A percentile compares a stretch with the other conserved stretches of the same genome.
These are phyloP conservation scores for Callorhinus ursinus DNA, from an alignment of 2,113 vertebrate species.

Conservation along the genomic window DNA sequence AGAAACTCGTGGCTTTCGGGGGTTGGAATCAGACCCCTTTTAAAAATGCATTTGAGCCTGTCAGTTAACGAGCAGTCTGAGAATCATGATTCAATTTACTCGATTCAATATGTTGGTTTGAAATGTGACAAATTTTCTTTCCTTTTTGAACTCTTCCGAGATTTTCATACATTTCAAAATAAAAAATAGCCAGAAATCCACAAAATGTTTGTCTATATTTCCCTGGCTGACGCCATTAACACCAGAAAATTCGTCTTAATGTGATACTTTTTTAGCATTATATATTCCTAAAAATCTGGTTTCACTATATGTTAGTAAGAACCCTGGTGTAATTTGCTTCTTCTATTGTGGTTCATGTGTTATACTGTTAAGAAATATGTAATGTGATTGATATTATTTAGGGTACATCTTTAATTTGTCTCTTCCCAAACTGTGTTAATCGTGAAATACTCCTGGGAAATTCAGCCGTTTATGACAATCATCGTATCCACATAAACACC, in stretches of 20 bases:
- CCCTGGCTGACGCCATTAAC: background rate
- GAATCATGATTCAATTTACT: slow-evolving; percentile 62
- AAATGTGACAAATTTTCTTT: slow-evolving; percentile 69
- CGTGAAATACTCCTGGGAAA: background rate
- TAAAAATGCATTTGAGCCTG: slow-evolving; percentile 67
- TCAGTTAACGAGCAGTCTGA: slow-evolving; percentile 64
- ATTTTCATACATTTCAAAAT: slow-evolving; percentile 66
- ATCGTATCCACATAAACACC: fast-evolving
- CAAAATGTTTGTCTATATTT: slow-evolving; percentile 32
- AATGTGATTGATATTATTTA: fast-evolving
- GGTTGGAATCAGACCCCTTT: slow-evolving; percentile 43
- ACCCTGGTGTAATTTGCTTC: background rate
- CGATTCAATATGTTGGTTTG: slow-evolving; percentile 68
- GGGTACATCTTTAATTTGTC: background rate
- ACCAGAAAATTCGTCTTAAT: background rate
- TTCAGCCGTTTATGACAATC: too few relatives aligned
- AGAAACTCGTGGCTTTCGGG: background rate
- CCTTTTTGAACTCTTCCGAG: slow-evolving; percentile 71
- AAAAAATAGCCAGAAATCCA: slow-evolving; percentile 56
- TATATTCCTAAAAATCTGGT: background rate
- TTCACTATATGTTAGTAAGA: fast-evolving
- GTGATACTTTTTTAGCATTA: background rate
- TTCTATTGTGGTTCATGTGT: background rate
- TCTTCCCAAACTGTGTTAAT: background rate
- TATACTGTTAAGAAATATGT: background rate